Base-by-base conservation (phyloP, 2,888 invertebrate genomes). In the Epistrophe eligans region DNA sequence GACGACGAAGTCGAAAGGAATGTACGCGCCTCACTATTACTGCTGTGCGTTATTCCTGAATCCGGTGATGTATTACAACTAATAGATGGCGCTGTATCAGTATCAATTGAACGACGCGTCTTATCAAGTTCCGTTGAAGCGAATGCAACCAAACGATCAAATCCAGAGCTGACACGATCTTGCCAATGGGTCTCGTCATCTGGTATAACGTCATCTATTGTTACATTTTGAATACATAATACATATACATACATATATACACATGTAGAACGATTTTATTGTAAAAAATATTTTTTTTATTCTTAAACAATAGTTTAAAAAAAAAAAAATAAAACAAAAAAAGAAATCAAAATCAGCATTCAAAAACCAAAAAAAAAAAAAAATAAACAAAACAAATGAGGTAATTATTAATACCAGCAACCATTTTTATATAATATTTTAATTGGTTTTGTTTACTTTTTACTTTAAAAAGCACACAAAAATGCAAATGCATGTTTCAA, bases 131-230 rank as follows among this genome's bases (percentile, higher is more conserved):
- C 98, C 17, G 97, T 98, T 52, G 98, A 97, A 66, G 98, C 98
- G 92, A 98, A 97, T 82, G 98, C 98, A 89, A 98, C 97, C 90
- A 98, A 94, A 89, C 98, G 96, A 93, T 98, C 98, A 94, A 99
- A 98, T 73, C 98, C 97, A 89, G 97, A 97, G 92, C 97, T 97
- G 90, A 98, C 97, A 89, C 97, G 96, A 93, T 98, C 97, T 93
- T 98, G 97, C 98, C 98, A 98, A 93, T 97, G 97, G 90, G 96
- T 95, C 93, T 97, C 96, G 92, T 96, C 96, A 89, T 96, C 96
- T 90, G 96, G 95, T 76, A 92, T 92, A 67, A 92, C 92, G 89
- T 93, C 93, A 90, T 93, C 93, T 92, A 88, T 71, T 77, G 67
- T 81, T 81, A 67, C 81, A 88, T 84, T 88, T 79, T 38, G 77